Evolutionary conservation across 2,113 vertebrate genomes (phyloP), one percentile per base, ranked within the genome.

Genomic region (Ranitomeya variabilis): DNA sequence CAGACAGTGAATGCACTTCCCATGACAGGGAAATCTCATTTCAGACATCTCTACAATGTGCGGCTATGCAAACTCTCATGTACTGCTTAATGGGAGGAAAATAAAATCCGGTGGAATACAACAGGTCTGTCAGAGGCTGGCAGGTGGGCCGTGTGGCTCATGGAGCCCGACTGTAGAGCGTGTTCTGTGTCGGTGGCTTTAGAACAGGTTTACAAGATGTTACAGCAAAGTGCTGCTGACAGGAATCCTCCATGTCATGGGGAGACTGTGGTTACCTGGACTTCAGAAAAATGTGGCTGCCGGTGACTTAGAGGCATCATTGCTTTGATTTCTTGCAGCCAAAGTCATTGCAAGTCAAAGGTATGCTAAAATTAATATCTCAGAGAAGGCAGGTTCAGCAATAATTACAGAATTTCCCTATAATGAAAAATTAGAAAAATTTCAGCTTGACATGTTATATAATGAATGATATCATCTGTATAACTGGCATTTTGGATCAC

Each of bases 361-460:
- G 19, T 60, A 91, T 74, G 73, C 89, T 83, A 76, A 7, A 12
- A 26, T 91, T 92, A 93, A 79, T 87, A 67, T 23, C 69, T 37
- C 37, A n/a, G 37, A 16, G 79, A 81, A 18, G 19, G 18, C 23
- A 11, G 7, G 26, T 62, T 14, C 59, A 60, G 19, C 7, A 62
- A 4, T 60, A 60, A 81, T 60, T 31, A 57, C 79, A 19, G 79
- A 37, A 81, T 60, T 26, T 80, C 52, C 54, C 55, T 80, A 57
- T 26, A 80, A 59, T 31, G 52, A 11, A 26, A 80, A 26, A 60
- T 80, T 55, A 52, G 73, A 74, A 45, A 37, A 1, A 74, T 37
- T 23, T 69, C 66, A 55, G 76, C 76, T 15, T 54, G 51, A 3
- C 12, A 18, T 78, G 21, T 52, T n/a, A 55, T 19, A 1, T 19